Base-by-base conservation (phyloP, 2,113 vertebrate genomes). In the Spea bombifrons region DNA sequence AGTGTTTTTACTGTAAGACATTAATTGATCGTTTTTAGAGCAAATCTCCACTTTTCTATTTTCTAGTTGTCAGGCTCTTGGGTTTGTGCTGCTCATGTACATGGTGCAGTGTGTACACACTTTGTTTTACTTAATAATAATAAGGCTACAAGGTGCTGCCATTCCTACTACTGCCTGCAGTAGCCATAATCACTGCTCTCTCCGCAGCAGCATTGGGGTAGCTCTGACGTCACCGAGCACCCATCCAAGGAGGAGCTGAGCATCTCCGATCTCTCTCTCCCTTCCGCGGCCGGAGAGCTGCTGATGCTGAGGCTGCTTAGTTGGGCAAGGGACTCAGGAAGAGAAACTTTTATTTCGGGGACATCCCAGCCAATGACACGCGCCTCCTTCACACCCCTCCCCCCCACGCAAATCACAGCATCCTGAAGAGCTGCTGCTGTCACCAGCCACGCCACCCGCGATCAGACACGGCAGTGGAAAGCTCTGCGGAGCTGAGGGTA, bases 401-500 rank as follows among this genome's bases (percentile, higher is more conserved):
- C n/a, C 49, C 13, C 2, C 13, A 30, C 30, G 30, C 30, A 30
- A 30, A 30, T 30, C 30, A 30, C 30, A 16, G 5, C 67, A 47
- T 16, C 6, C 66, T 6, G 44, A 6, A 74, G 12, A 43, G 17
- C 30, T 43, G 30, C 30, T 55, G 71, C 50, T 7, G 45, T 48
- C 67, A 47, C 10, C 67, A 49, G 47, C 48, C 9, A 12, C 9
- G 43, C 65, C 44, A 13, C 12, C 13, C 43, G 13, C 13, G 44
- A 67, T 67, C 65, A 44, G n/a, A 17, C 16, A 8, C 63, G 5
- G n/a, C 63, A 30, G 63, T n/a, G 7, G 63, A 5, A 10, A 5
- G 6, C 81, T 71, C 77, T 81, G 81, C 81, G 71, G 71, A 72
- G 82, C 83, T 71, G 59, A 64, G 81, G 81, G 82, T 73, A 80